Base-by-base conservation (phyloP, 2,888 invertebrate genomes). In the Zygogramma bicolorata region DNA sequence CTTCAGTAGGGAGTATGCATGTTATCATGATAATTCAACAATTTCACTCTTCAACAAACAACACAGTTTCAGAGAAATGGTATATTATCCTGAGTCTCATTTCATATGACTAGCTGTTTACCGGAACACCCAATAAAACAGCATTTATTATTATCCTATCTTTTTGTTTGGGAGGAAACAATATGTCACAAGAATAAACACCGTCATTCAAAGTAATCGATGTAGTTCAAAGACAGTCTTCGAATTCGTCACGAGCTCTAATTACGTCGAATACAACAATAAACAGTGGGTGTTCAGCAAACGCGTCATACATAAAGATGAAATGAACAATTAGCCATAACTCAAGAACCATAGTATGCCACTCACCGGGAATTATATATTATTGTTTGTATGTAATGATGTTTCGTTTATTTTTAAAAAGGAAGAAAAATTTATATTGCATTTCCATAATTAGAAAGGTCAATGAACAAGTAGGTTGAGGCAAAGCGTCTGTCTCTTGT, bases 381-480 rank as follows among this genome's bases (percentile, higher is more conserved):
- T 63, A 63, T 27, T 63, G 62, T 63, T 46, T 46, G 49, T 31
- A 63, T 59, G 49, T 61, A 72, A 69, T 42, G 61, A 15, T 53
- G 25, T 60, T 42, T 57, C 25, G 68, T 68, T 73, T 73, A 69
- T 69, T 73, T 69, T 73, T 66, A 29, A 25, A 34, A 58, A 62
- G 65, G 27, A 73, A 63, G n/a, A 40, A 57, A 69, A 66, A 62
- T 68, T 73, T 73, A 69, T 65, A 73, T 66, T 69, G 69, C 65
- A 73, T 69, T 49, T 73, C 73, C 73, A 73, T 69, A 73, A 73
- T 73, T 73, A 73, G 73, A 73, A 60, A 65, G 73, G 73, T 73
- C 73, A 73, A 73, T 58, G 73, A 57, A 73, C 73, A 73, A 65
- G 57, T 66, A 63, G 63, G 53, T 53, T 53, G 53, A 63, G 46